These are phyloP conservation scores for Dromaius novaehollandiae DNA, from an alignment of 2,113 vertebrate species.

Conservation along the genomic window DNA sequence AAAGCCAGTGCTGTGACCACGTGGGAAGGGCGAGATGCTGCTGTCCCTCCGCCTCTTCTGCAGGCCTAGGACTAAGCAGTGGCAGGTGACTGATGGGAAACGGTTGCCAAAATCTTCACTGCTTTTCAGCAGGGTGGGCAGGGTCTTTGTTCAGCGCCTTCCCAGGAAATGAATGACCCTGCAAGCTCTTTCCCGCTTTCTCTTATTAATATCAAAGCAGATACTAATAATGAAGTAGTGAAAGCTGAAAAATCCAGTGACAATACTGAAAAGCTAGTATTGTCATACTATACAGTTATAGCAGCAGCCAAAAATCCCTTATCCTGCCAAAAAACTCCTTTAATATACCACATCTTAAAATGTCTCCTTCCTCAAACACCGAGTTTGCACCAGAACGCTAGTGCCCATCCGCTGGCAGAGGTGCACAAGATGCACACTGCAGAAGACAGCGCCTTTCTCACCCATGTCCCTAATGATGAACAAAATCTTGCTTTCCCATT, in stretches of 20 bases:
- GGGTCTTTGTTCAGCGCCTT: background rate
- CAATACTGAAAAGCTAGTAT: no score
- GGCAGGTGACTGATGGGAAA: background rate
- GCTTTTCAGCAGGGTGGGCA: background rate
- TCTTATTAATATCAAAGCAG: background rate
- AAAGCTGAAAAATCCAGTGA: background rate
- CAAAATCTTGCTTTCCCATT: background rate
- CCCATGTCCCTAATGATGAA: background rate
- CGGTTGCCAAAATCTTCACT: background rate
- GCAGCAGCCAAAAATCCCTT: background rate
- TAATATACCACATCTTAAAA: background rate
- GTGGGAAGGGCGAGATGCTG: background rate
- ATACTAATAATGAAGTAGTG: background rate
- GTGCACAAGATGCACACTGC: background rate
- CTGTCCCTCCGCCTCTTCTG: background rate
- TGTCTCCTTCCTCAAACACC: background rate
- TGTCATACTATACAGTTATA: background rate
- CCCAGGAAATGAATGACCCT: background rate
- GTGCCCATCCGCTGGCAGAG: rapidly evolving
- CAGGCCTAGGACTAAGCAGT: background rate
- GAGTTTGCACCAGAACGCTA: background rate
- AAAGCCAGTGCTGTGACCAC: background rate
- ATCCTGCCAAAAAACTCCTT: background rate
- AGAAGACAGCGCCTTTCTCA: background rate
- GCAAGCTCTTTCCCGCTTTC: background rate